phyloP scores from a whole-genome alignment of 1,140 invertebrate genomes.

The Steinernema feltiae region DNA sequence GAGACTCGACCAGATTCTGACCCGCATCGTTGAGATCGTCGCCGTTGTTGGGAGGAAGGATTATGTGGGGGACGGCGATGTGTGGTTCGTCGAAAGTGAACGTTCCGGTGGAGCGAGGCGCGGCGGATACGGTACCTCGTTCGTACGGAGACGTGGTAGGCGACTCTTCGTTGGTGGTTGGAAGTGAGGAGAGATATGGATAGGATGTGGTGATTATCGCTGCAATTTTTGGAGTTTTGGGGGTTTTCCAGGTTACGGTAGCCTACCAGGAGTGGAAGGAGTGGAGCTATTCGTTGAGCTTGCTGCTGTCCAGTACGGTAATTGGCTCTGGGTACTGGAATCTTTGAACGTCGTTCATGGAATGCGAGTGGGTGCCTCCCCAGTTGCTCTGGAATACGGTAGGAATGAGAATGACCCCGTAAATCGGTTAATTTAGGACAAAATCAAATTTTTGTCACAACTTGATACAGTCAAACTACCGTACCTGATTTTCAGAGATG shows the following conservation, averaged over 20 bases:
- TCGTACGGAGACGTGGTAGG: slow-evolving; percentile 1
- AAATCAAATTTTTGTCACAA: too few relatives aligned
- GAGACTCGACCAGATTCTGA: background rate
- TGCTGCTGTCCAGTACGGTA: slow-evolving; percentile 23
- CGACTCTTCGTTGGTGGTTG: background rate
- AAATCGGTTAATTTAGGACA: too few relatives aligned
- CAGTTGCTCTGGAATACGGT: too few relatives aligned
- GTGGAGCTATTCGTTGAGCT: slow-evolving; percentile 37
- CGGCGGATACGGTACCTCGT: background rate
- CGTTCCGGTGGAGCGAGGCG: background rate
- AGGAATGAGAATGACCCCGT: too few relatives aligned
- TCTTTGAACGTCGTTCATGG: slow-evolving; percentile 26
- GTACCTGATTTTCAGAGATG: slow-evolving; percentile 17
- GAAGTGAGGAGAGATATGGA: background rate
- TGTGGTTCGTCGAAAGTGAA: slow-evolving; percentile 11
- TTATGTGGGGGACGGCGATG: background rate
- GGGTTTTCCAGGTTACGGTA: background rate
- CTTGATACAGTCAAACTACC: too few relatives aligned
- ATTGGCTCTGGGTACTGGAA: slow-evolving; percentile 30
- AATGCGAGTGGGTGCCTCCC: slow-evolving; percentile 15
- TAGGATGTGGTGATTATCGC: background rate
- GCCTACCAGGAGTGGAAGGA: slow-evolving; percentile 29
- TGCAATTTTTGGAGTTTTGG: background rate
- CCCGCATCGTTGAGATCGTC: background rate
- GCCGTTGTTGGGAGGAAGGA: background rate